phyloP scores from a whole-genome alignment of 2,797 vertebrate genomes.

The Pangasius djambal region DNA sequence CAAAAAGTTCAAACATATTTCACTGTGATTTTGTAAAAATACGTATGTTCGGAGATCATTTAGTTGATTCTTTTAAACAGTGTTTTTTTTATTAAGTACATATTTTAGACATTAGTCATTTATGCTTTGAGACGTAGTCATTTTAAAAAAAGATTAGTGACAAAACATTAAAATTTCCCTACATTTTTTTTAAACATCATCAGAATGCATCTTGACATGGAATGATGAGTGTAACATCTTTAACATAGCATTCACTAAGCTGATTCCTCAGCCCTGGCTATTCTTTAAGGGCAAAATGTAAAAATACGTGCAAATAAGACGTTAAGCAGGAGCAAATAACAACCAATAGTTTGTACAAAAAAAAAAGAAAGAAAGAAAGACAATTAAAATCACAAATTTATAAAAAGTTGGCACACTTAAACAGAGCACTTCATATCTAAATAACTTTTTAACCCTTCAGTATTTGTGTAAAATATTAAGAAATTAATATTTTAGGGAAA shows the following conservation, averaged over 20 bases:
- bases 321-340: not conserved
- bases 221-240: not conserved
- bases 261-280: not conserved
- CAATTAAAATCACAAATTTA: not conserved
- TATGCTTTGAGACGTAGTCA: conserved; percentile 45
- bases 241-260: not conserved
- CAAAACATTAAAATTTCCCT: conserved; percentile 12
- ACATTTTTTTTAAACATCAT: not conserved
- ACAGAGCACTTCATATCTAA: not conserved
- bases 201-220: not conserved
- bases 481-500: not conserved
- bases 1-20: not conserved
- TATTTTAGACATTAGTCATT: conserved; percentile 54
- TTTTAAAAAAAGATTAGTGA: conserved; percentile 10
- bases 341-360: not conserved
- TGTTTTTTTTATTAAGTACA: conserved; percentile 60
- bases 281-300: not conserved
- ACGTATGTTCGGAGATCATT: not conserved
- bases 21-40: not conserved
- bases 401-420: conserved; percentile 6
- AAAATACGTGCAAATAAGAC: not conserved
- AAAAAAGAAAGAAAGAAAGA: not conserved
- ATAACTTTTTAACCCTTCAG: conserved; percentile 37
- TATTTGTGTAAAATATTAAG: not conserved
- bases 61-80: not conserved